These are phyloP conservation scores for Rissa tridactyla DNA, from an alignment of 2,113 vertebrate genomes.

Conservation along the genomic window DNA sequence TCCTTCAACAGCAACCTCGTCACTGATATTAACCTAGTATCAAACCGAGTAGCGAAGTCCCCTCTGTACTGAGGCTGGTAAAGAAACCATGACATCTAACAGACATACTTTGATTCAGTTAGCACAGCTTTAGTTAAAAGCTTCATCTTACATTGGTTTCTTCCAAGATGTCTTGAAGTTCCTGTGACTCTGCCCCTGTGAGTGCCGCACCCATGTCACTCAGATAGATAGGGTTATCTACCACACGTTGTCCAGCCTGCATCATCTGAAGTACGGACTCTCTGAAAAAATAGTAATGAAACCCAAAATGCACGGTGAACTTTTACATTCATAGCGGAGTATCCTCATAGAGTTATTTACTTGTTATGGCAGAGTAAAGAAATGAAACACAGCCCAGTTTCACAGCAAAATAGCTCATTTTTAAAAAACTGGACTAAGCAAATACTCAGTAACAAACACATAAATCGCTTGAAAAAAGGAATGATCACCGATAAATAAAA, in stretches of 20 bases:
- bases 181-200: constrained; percentile 92
- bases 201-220: constrained; percentile 98
- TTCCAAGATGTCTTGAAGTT: constrained; percentile 94
- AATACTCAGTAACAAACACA: background rate
- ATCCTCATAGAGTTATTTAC: background rate
- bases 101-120: background rate
- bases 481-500: background rate
- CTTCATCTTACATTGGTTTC: constrained; percentile 86
- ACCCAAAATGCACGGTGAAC: background rate
- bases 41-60: background rate
- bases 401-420: background rate
- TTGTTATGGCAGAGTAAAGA: background rate
- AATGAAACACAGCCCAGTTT: background rate
- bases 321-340: background rate
- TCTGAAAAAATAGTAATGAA: constrained; percentile 60
- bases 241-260: constrained; percentile 96
- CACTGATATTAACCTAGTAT: background rate
- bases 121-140: background rate
- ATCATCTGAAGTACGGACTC: constrained; percentile 99
- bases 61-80: background rate
- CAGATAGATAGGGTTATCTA: constrained; percentile 97
- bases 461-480: background rate
- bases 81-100: background rate
- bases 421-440: background rate
- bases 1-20: background rate